Conservation (phyloP, 2,113 vertebrate genomes). For the Apeltes quadracus region DNA sequence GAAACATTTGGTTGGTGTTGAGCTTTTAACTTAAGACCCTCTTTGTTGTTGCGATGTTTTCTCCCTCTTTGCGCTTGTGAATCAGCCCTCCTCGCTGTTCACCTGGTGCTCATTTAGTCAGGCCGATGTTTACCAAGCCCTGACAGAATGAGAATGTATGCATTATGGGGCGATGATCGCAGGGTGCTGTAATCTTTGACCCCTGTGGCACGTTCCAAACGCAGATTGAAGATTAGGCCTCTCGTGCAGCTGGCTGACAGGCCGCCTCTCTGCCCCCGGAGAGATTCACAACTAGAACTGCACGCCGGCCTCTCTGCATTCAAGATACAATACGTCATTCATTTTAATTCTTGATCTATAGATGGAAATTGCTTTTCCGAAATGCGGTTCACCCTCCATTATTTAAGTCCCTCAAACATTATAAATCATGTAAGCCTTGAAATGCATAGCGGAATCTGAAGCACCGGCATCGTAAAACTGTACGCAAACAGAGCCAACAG, state of each 20-base stretch:
- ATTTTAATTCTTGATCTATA: conserved; percentile 25
- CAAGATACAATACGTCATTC: conserved; percentile 43
- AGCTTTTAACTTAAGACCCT: background rate
- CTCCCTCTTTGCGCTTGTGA: background rate
- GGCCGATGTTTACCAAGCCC: conserved; percentile 49
- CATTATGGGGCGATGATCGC: conserved; percentile 69
- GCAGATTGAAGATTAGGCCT: conserved; percentile 73
- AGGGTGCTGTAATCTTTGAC: conserved; percentile 68
- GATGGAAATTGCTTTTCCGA: conserved; percentile 26
- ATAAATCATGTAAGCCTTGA: conserved; percentile 15
- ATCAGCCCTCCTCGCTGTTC: conserved; percentile 9
- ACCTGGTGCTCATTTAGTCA: conserved; percentile 29
- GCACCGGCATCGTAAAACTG: conserved; percentile 6
- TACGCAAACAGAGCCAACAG: conserved; percentile 18
- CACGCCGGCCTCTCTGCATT: conserved; percentile 33
- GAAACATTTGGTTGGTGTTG: background rate
- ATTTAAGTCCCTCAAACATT: conserved; percentile 33
- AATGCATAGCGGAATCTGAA: conserved; percentile 1
- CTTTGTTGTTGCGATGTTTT: background rate
- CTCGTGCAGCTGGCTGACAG: conserved; percentile 57
- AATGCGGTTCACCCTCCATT: background rate
- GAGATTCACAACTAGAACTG: conserved; percentile 39
- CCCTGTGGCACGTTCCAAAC: conserved; percentile 69
- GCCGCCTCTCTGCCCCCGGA: conserved; percentile 45
- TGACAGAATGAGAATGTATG: conserved; percentile 66